Conservation (phyloP, 2,888 invertebrate genomes). For the Apodemia duryi region DNA sequence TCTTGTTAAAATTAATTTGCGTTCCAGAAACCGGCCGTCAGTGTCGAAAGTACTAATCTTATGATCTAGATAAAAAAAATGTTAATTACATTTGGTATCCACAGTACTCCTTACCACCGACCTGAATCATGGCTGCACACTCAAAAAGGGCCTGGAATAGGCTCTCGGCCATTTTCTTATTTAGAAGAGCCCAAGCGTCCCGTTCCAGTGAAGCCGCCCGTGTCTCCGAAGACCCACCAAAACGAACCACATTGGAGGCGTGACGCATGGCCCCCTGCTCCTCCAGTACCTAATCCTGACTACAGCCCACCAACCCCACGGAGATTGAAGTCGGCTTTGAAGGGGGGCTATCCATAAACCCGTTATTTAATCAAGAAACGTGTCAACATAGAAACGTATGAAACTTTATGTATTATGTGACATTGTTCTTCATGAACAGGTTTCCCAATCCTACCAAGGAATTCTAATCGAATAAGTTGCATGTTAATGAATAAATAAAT, state of each 20-base stretch:
- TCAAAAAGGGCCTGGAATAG: conserved; percentile 29
- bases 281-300: conserved; percentile 56
- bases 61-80: too few species aligned
- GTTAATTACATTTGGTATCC: conserved; percentile 18
- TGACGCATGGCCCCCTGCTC: conserved; percentile 41
- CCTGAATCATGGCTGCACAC: conserved; percentile 47
- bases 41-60: too few species aligned
- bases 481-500: too few species aligned
- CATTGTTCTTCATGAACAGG: too few species aligned
- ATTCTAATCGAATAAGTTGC: too few species aligned
- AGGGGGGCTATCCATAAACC: conserved; percentile 41
- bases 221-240: conserved; percentile 21
- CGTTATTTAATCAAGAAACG: neutral
- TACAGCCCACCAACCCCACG: conserved; percentile 53
- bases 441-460: too few species aligned
- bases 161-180: conserved; percentile 54
- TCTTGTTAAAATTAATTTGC: too few species aligned
- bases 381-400: neutral
- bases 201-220: conserved; percentile 35
- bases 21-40: too few species aligned
- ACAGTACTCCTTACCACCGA: conserved; percentile 39
- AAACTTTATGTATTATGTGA: too few species aligned
- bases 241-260: conserved; percentile 43
- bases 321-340: conserved; percentile 61
- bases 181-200: conserved; percentile 48